These are phyloP conservation scores for Sphaerophoria taeniata DNA, from an alignment of 2,888 invertebrate genomes.

Conservation along the genomic window DNA sequence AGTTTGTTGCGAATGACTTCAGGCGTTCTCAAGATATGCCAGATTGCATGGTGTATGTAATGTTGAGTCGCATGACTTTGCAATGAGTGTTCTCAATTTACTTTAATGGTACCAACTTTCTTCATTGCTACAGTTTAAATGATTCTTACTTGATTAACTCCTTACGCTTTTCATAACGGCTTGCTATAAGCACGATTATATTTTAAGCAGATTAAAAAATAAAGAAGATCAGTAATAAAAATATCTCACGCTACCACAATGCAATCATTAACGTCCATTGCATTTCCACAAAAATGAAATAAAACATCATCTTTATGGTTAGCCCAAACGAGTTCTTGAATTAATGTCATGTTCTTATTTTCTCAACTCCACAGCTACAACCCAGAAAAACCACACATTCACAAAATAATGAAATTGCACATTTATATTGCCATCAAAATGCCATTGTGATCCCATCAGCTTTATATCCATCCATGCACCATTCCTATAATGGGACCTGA, in stretches of 20 bases:
- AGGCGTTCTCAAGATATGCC: no score
- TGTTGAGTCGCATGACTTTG: no score
- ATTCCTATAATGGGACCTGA: background rate
- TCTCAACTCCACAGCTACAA: background rate
- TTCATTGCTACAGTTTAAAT: no score
- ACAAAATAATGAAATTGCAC: conserved; percentile 36
- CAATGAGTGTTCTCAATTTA: no score
- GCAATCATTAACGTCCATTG: conserved; percentile 19
- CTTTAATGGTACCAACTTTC: no score
- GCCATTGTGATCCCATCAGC: conserved; percentile 48
- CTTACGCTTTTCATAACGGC: no score
- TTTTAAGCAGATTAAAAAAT: no score
- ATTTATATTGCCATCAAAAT: conserved; percentile 41
- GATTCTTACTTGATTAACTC: no score
- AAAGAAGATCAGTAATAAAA: background rate
- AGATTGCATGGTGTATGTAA: no score
- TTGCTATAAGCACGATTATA: no score
- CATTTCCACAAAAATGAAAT: conserved; percentile 4
- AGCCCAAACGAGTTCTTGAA: background rate
- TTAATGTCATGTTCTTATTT: conserved; percentile 19
- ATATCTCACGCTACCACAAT: background rate
- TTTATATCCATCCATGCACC: background rate
- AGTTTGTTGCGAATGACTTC: no score
- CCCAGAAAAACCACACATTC: background rate
- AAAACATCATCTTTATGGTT: background rate